Percentiles rank a stretch among this genome's conserved stretches.
Conservation (phyloP, 2,113 vertebrate species). For the Pithys albifrons region DNA sequence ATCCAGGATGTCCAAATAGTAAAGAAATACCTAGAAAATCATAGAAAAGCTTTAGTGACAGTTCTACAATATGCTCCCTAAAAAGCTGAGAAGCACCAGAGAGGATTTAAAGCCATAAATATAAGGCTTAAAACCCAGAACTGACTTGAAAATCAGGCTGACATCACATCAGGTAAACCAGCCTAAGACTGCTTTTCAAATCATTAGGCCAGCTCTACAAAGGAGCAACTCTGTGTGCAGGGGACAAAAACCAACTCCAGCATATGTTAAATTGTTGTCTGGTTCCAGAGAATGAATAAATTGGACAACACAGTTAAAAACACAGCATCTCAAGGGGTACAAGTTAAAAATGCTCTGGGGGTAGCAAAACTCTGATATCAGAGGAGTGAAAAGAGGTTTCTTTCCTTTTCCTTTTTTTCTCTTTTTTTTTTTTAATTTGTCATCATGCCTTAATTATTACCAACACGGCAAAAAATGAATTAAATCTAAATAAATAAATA, state of each 20-base stretch:
- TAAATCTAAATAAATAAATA: constrained; percentile 85
- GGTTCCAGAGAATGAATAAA: background rate
- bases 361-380: constrained; percentile 3
- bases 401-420: background rate
- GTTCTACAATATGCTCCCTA: fast-evolving
- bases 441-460: constrained; percentile 71
- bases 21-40: background rate
- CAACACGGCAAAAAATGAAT: constrained; percentile 66
- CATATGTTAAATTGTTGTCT: background rate
- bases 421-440: background rate
- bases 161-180: constrained; percentile 12
- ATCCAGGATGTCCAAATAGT: background rate
- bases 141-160: background rate
- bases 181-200: background rate
- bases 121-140: background rate
- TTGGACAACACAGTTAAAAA: constrained; percentile 1
- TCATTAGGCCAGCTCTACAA: background rate
- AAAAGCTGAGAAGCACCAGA: background rate
- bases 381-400: background rate
- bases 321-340: background rate
- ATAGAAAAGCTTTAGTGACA: background rate
- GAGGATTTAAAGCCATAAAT: background rate
- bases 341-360: constrained; percentile 29
- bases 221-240: background rate
- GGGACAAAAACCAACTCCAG: background rate